Conservation (phyloP, 1,140 invertebrate genomes). For the Eufriesea mexicana region DNA sequence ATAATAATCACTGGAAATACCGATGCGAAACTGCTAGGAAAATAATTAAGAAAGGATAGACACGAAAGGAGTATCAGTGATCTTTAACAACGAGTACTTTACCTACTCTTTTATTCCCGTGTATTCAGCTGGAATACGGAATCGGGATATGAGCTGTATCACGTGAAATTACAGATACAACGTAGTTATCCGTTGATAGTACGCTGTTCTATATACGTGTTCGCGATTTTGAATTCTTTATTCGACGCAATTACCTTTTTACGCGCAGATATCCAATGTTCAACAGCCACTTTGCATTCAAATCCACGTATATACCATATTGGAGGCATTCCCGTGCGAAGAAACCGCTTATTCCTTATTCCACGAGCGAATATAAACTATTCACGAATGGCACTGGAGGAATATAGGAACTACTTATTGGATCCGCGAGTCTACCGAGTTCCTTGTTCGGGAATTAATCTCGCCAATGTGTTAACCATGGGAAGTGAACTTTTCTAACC, state of each 20-base stretch:
- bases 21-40: too few species aligned
- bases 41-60: neutral
- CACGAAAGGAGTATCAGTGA: too few species aligned
- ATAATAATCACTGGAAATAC: too few species aligned
- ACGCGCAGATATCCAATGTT: conserved; percentile 47
- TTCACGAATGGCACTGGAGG: conserved; percentile 51
- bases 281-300: conserved; percentile 60
- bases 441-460: conserved; percentile 42
- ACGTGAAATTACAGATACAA: neutral
- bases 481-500: neutral
- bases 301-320: conserved; percentile 65
- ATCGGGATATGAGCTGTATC: neutral
- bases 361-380: conserved; percentile 66
- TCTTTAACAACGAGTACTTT: too few species aligned
- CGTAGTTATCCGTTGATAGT: neutral
- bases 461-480: neutral
- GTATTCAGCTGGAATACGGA: neutral
- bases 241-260: conserved; percentile 64
- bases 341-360: conserved; percentile 69
- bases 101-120: neutral
- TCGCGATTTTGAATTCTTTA: conserved; percentile 62
- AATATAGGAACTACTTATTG: conserved; percentile 64
- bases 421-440: conserved; percentile 28
- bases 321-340: conserved; percentile 64
- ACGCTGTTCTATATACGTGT: conserved; percentile 26